These are phyloP conservation scores for Agapostemon virescens DNA, from an alignment of 2,888 invertebrate genomes.

Conservation along the genomic window DNA sequence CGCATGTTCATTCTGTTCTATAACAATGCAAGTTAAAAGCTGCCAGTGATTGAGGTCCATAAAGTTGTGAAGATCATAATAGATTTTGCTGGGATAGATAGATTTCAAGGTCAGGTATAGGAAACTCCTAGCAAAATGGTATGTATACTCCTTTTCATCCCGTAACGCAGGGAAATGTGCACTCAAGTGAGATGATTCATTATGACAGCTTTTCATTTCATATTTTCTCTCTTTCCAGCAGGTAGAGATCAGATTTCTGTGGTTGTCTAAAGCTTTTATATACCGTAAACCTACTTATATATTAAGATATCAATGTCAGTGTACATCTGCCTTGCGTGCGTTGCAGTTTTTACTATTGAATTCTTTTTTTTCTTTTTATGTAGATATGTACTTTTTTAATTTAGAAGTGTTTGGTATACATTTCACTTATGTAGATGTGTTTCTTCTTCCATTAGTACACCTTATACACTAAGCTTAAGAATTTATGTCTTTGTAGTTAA, in stretches of 20 bases:
- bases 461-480: neutral
- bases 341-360: constrained; percentile 4
- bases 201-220: constrained; percentile 80
- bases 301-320: neutral
- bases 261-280: constrained; percentile 22
- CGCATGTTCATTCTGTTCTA: constrained; percentile 63
- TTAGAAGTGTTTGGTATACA: neutral
- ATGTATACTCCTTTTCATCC: constrained; percentile 71
- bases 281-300: constrained; percentile 20
- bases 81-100: constrained; percentile 54
- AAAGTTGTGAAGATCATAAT: constrained; percentile 59
- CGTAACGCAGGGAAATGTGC: constrained; percentile 75
- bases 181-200: constrained; percentile 74
- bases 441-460: neutral
- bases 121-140: constrained; percentile 74
- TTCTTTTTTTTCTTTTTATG: neutral
- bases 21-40: constrained; percentile 56
- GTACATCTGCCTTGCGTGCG: neutral
- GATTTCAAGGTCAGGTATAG: constrained; percentile 47
- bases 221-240: constrained; percentile 68
- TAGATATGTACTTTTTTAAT: neutral
- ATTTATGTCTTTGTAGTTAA: neutral
- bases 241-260: constrained; percentile 67
- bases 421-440: neutral
- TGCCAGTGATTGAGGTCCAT: constrained; percentile 45